Evolutionary conservation across 2,113 vertebrate genomes (phyloP), one percentile per base, ranked within the genome.

Genomic region (Sardina pilchardus): DNA sequence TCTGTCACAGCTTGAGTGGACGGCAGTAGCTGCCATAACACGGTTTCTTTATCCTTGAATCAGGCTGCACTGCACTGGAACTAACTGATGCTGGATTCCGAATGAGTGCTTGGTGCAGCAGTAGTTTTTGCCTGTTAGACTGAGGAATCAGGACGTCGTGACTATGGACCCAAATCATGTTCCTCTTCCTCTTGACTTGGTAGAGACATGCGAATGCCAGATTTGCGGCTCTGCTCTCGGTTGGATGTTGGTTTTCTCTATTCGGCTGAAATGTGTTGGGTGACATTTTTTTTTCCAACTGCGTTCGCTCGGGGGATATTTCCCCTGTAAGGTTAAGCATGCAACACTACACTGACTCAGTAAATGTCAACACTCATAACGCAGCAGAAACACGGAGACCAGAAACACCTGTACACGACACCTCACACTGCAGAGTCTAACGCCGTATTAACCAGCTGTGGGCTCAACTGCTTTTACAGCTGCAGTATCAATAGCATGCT

Each of bases 321-420:
- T 12, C 71, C 26, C 71, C 89, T 86, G 90, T 89, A 89, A 92
- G 90, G 83, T 84, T 78, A 86, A 92, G 90, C 89, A 71, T 88
- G 88, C 86, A 87, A 88, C 86, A 89, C 92, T 90, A 86, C 91
- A 88, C 92, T 92, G 92, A 92, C 89, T 93, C 92, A 94, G 88
- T 88, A 43, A 78, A 88, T 90, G 92, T 90, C 90, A 88, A 86
- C 83, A 86, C 50, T 88, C 85, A 91, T 93, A 89, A 90, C 88
- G 2, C 67, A 36, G 9, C 12, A 36, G 10, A 30, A 36, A 17
- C 19, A 26, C 1, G 30, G 34, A 78, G 30, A 14, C 10, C 63
- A 26, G 24, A 63, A 71, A 71, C 63, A 71, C 63, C 12, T 78
- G 34, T 17, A 75, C 67, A 36, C 6, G 53, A 34, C 14, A 36